Evolutionary conservation across 2,888 invertebrate genomes (phyloP), one percentile per base, ranked within the genome.

Genomic region (Keiferia lycopersicella): DNA sequence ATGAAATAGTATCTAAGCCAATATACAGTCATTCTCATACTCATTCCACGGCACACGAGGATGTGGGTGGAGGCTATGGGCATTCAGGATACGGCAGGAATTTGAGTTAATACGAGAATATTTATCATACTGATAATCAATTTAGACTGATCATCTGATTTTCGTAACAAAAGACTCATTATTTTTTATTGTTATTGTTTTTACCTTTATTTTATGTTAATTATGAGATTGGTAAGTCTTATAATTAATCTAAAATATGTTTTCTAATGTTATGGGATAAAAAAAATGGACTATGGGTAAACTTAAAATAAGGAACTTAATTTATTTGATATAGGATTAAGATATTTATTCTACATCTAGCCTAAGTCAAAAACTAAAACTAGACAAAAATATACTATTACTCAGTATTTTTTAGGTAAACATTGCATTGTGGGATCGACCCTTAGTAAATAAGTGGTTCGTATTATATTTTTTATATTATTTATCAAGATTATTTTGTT

Each of bases 1-100:
- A 97, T 78, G 96, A 97, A 86, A 96, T 97, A 67, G 95, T 97
- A 8, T 94, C 96, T 51, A 96, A 96, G 72, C 96, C 96, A 0
- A 91, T 96, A 0, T 96, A 96, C 80, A 93, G 94, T 0, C 94
- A 94, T 30, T 91, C 92, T 4, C 93, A 94, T 65, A 89, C 92
- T 0, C 94, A 94, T 63, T 94, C 94, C 0, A 92, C 93, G 0
- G 93, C 91, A 4, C 93, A 94, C 72, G 94, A 94, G 67, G 94
- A 94, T 63, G 92, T 87, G n/a, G n/a, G n/a, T 0, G 93, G 92
- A 0, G 92, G 90, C 0, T 91, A 92, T 51, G 92, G 92, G 0
- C 93, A 92, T 75, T 92, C 92, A 0, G 93, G 93, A 0, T 93
- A 93, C 50, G 92, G 91, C 0, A 83, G 91, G 65, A 89, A 77